Evolutionary conservation across 2,113 vertebrate genomes (phyloP).

Genomic region (Ptyas mucosa): DNA sequence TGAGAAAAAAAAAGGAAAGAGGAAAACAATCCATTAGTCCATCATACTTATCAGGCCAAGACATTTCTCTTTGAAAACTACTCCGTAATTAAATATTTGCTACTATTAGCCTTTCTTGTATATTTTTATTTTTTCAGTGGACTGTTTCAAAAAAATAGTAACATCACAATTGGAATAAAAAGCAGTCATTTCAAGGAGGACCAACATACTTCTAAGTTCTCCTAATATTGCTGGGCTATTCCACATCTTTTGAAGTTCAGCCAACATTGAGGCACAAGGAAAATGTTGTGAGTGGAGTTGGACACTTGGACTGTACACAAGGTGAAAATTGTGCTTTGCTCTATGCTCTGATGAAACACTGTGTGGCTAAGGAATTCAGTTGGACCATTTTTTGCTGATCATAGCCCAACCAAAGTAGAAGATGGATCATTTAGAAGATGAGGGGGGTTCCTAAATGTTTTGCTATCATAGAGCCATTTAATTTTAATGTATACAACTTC

Average conservation of each 20-base stretch:
- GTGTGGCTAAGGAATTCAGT: background rate
- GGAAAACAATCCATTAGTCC: background rate
- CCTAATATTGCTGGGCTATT: background rate
- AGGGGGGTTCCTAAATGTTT: background rate
- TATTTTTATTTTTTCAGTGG: background rate
- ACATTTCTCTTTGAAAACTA: background rate
- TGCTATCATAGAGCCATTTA: background rate
- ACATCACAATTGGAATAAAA: background rate
- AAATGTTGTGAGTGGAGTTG: background rate
- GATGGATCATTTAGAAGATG: background rate
- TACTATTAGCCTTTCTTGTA: background rate
- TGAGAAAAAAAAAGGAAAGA: background rate
- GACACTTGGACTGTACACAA: background rate
- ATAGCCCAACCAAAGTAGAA: background rate
- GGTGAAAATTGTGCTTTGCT: background rate
- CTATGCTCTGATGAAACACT: background rate
- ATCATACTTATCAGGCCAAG: background rate
- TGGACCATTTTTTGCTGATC: background rate
- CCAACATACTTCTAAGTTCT: background rate
- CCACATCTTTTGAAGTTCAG: background rate
- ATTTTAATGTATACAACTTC: background rate
- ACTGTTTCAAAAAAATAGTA: background rate
- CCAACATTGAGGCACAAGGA: background rate
- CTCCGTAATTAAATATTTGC: background rate
- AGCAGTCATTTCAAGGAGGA: background rate